These are phyloP conservation scores for Cinclus mexicanus DNA, from an alignment of 2,113 vertebrate species.

Conservation along the genomic window DNA sequence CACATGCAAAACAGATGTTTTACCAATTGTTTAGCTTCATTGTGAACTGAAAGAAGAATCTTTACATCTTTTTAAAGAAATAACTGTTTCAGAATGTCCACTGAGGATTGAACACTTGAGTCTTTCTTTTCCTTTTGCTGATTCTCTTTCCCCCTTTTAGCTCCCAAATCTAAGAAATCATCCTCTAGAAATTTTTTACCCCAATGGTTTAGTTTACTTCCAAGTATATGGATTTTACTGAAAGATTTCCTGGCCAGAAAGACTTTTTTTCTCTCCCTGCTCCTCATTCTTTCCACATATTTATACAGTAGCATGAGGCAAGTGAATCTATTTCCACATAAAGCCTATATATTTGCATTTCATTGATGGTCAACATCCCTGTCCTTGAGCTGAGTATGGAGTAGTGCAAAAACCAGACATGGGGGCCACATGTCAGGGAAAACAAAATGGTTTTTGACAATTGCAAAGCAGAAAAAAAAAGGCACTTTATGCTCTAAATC, in stretches of 20 bases:
- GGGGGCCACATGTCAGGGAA: not conserved
- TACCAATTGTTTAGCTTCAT: not conserved
- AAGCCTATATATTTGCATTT: not conserved
- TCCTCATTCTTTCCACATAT: not conserved
- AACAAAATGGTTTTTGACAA: slow-evolving; percentile 65
- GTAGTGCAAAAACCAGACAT: not conserved
- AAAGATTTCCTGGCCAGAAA: not conserved
- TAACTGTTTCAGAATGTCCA: not conserved
- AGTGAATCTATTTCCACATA: not conserved
- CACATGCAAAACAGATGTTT: rapidly evolving
- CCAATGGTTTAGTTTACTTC: not conserved
- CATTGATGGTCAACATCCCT: not conserved
- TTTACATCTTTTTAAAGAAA: not conserved
- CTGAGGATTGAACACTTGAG: not conserved
- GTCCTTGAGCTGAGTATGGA: not conserved
- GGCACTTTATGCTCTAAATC: slow-evolving; percentile 45
- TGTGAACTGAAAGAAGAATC: not conserved
- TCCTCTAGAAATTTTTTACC: not conserved
- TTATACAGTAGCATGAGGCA: not conserved
- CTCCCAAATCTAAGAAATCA: not conserved
- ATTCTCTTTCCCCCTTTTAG: not conserved
- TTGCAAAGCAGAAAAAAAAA: not conserved
- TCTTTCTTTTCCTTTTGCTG: not conserved
- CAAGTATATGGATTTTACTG: not conserved
- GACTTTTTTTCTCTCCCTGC: not conserved